phyloP scores from a whole-genome alignment of 2,113 vertebrate species.

The Chloebia gouldiae region DNA sequence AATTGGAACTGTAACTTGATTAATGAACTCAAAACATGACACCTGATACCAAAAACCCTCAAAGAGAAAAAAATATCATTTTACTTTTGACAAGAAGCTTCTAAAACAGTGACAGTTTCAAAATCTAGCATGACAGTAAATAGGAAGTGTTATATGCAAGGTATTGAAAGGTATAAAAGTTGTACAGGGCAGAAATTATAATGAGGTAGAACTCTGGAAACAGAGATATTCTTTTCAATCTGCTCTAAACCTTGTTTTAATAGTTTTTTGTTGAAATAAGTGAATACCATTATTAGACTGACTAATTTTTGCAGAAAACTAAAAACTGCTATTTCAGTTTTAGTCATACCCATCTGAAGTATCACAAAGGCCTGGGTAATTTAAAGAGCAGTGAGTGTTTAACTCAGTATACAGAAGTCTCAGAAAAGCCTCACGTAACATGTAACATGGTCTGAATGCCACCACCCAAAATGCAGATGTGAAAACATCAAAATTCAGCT shows the following conservation, averaged over 20 bases:
- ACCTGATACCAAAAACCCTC: neutral
- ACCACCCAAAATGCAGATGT: neutral
- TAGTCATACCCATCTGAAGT: neutral
- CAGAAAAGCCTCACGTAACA: neutral
- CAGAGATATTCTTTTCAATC: neutral
- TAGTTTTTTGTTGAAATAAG: neutral
- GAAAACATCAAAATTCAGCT: neutral
- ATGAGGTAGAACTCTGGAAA: neutral
- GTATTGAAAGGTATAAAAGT: neutral
- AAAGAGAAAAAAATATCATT: neutral
- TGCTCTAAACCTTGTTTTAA: neutral
- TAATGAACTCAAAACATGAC: neutral
- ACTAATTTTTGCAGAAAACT: neutral
- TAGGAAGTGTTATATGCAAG: neutral
- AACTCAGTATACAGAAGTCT: neutral
- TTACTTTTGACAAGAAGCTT: neutral
- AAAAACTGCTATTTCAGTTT: neutral
- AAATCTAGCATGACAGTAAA: neutral
- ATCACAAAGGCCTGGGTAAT: fast-evolving
- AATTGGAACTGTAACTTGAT: neutral
- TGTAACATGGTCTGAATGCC: neutral
- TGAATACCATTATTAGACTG: neutral
- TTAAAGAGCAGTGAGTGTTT: neutral
- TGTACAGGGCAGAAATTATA: neutral
- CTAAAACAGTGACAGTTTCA: neutral